Evolutionary conservation across 1,140 invertebrate species (phyloP).

Genomic region (Rhagoletis zephyria): DNA sequence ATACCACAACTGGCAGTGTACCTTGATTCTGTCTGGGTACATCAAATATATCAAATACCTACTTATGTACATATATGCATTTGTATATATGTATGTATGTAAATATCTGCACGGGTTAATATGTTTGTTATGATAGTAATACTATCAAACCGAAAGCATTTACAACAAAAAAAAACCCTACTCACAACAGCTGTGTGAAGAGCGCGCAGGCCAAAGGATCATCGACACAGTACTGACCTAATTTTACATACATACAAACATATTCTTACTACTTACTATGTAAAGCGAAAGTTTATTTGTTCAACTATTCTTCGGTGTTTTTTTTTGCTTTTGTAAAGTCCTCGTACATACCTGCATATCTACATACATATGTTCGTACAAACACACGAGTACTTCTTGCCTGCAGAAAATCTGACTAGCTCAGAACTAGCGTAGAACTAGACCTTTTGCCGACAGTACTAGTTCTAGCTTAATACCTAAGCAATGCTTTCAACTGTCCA

Average conservation of each 20-base stretch:
- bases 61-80: too few relatives aligned
- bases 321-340: constrained; percentile 40
- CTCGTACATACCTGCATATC: neutral
- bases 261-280: too few relatives aligned
- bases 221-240: constrained; percentile 73
- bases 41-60: too few relatives aligned
- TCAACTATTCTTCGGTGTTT: neutral
- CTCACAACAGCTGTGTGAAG: constrained; percentile 60
- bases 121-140: constrained; percentile 54
- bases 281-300: constrained; percentile 64
- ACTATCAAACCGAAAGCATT: constrained; percentile 56
- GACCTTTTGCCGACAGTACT: too few relatives aligned
- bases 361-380: neutral
- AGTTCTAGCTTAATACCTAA: too few relatives aligned
- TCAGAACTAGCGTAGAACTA: too few relatives aligned
- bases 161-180: constrained; percentile 58
- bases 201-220: constrained; percentile 69
- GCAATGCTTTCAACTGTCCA: too few relatives aligned
- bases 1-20: constrained; percentile 16
- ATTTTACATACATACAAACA: constrained; percentile 71
- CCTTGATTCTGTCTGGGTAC: constrained; percentile 37
- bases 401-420: too few relatives aligned
- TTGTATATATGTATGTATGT: constrained; percentile 13
- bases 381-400: neutral
- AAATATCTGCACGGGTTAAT: neutral